Evolutionary conservation across 2,113 vertebrate species (phyloP).

Genomic region (Platysteira castanea): DNA sequence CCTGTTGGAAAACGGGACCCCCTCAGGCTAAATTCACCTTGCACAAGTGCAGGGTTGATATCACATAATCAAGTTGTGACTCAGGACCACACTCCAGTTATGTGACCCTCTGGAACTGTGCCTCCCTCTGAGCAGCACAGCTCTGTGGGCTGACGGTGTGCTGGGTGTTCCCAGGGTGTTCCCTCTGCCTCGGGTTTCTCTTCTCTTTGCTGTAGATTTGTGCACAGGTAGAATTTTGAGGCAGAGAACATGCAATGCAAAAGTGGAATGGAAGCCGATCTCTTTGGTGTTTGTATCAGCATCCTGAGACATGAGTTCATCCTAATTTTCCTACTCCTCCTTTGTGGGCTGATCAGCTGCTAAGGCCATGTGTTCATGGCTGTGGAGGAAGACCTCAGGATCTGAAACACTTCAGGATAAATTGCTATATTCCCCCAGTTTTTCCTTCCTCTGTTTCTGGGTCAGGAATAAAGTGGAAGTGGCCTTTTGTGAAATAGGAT

Average conservation of each 20-base stretch:
- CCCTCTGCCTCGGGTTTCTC: background rate
- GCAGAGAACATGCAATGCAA: too few species aligned
- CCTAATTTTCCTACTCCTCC: background rate
- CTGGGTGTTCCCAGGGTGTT: background rate
- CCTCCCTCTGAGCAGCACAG: background rate
- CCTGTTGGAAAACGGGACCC: background rate
- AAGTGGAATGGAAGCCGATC: background rate
- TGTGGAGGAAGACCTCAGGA: background rate
- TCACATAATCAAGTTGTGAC: background rate
- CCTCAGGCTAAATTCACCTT: background rate
- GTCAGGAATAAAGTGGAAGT: background rate
- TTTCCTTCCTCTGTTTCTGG: background rate
- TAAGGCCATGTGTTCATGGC: rapidly evolving
- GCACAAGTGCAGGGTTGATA: background rate
- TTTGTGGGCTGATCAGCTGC: background rate
- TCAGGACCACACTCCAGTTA: background rate
- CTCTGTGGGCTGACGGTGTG: background rate
- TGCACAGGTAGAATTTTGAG: background rate
- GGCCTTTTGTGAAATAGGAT: background rate
- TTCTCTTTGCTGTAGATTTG: background rate
- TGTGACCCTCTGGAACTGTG: background rate
- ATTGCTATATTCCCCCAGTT: background rate
- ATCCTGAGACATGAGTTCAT: background rate
- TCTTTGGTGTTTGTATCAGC: background rate
- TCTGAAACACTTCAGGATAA: background rate